Percentiles rank a stretch among this genome's conserved stretches.
Evolutionary conservation across 2,888 invertebrate genomes (phyloP).

Genomic region (Leucophora obtusa): DNA sequence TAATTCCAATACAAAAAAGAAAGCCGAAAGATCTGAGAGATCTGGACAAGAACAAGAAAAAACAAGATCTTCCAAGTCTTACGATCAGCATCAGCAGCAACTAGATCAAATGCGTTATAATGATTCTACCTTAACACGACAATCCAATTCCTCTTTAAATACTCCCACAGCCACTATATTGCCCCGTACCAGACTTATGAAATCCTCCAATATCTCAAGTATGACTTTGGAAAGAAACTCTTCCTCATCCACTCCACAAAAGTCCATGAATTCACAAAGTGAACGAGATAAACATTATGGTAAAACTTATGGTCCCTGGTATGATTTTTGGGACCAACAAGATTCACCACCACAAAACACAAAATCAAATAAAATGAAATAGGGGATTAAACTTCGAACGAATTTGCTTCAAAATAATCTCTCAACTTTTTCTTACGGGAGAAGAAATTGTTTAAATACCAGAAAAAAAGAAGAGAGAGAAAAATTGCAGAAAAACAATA

Average conservation of each 20-base stretch:
- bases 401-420: background rate
- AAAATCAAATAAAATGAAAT: conserved; percentile 68
- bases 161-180: conserved; percentile 75
- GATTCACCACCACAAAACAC: conserved; percentile 69
- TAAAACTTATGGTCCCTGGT: conserved; percentile 92
- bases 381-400: conserved; percentile 5
- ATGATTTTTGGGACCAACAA: conserved; percentile 87
- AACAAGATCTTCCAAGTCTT: conserved; percentile 49
- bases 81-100: conserved; percentile 78
- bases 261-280: conserved; percentile 18
- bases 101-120: conserved; percentile 69
- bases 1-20: conserved; percentile 53
- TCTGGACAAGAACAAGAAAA: conserved; percentile 19
- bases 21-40: conserved; percentile 26
- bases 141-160: conserved; percentile 76
- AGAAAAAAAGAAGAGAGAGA: background rate
- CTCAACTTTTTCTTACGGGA: conserved; percentile 74
- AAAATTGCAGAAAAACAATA: background rate
- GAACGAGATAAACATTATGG: conserved; percentile 72
- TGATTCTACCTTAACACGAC: conserved; percentile 55
- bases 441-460: conserved; percentile 71
- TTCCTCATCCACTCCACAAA: conserved; percentile 49
- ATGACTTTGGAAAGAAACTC: conserved; percentile 70
- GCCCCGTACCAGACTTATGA: conserved; percentile 76
- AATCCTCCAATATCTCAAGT: conserved; percentile 70